These are phyloP conservation scores for Galagoides demidoff DNA, from an alignment of 2,797 vertebrate species.

Conservation along the genomic window DNA sequence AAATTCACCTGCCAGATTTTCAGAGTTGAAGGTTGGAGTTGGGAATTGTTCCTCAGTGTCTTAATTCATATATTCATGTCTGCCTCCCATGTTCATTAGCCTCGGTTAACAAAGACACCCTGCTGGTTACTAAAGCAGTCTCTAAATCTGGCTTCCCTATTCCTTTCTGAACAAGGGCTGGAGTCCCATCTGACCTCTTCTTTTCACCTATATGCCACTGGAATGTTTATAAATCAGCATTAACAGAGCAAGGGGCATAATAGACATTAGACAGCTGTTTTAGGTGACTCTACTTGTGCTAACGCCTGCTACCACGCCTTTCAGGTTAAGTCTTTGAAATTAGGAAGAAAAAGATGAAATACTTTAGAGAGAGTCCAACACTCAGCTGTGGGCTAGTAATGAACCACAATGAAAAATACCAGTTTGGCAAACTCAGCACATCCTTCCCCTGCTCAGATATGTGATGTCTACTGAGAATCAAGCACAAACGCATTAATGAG, in stretches of 20 bases:
- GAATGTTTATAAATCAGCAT: not conserved
- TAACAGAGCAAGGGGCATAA: not conserved
- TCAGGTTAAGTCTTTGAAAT: not conserved
- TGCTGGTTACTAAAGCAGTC: not conserved
- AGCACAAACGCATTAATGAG: rapidly evolving
- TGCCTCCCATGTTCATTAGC: not conserved
- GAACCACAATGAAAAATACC: not conserved
- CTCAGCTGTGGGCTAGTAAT: not conserved
- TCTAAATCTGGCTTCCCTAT: not conserved
- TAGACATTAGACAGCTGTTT: not conserved
- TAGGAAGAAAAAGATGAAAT: not conserved
- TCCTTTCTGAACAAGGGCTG: not conserved
- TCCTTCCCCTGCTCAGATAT: not conserved
- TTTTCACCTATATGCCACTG: not conserved
- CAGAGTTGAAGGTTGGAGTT: constrained; percentile 30
- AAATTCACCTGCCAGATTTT: constrained; percentile 40
- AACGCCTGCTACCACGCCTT: not conserved
- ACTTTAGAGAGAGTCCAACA: not conserved
- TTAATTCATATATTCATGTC: not conserved
- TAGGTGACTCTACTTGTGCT: not conserved
- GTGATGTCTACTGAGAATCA: rapidly evolving
- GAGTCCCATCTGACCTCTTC: not conserved
- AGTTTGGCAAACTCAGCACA: not conserved
- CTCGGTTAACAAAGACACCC: not conserved
- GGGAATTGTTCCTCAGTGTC: not conserved